Base-by-base conservation (phyloP, 2,797 vertebrate species). In the Caiman crocodilus region DNA sequence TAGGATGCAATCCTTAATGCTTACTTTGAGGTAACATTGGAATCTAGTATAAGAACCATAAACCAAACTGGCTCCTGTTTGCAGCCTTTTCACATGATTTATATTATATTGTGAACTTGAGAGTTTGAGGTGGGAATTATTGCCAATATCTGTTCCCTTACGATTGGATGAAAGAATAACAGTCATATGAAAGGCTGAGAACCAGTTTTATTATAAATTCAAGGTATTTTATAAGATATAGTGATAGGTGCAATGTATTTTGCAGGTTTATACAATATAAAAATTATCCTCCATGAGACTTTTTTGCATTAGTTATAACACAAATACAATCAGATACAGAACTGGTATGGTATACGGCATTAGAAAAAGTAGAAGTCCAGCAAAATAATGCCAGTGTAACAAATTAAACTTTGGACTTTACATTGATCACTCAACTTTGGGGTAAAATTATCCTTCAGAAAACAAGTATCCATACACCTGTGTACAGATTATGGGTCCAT, bases 181-280 rank as follows among this genome's bases (percentile, higher is more conserved):
- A 50, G 42, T 50, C 50, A 55, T 4, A 17, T 60, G 67, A 86
- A 92, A 85, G 90, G 90, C 20, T 88, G 84, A 90, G 82, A 89
- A 6, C 26, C 4, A 0, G 1, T 79, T 95, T 96, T 95, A 90
- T 71, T 91, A 64, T 9, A 15, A 50, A 50, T 50, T 50, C 42
- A 50, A 50, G 42, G 42, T 50, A 50, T 87, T 64, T 57, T 64
- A 74, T 12, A 75, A 65, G 80, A 82, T 32, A 90, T 20, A 7
- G 25, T 59, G 87, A 94, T 32, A 84, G 74, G 84, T 50, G 23
- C 30, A 91, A 61, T 63, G 11, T 23, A 60, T 12, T 58, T 75
- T 3, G 78, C 69, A 88, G 26, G 76, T 75, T 60, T 7, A 82
- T n/a, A 80, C 32, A 87, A 94, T 7, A 84, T 50, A 90, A 92